phyloP scores from a whole-genome alignment of 2,888 invertebrate genomes.

The Agriopis leucophaearia region DNA sequence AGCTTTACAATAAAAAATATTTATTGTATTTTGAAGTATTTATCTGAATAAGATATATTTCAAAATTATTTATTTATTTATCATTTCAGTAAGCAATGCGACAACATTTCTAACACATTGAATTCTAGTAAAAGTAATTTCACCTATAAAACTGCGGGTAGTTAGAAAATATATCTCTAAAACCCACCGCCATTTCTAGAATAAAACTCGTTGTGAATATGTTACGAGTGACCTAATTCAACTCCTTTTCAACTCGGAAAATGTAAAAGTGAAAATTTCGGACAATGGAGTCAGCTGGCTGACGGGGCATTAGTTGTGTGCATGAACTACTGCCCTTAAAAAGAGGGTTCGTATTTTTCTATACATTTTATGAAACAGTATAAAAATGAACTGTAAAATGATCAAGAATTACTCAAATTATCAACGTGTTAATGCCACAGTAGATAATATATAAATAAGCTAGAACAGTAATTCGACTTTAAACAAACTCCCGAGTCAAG shows the following conservation, averaged over 20 bases:
- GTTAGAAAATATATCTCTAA: constrained; percentile 4
- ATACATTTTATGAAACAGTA: neutral
- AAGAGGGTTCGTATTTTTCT: neutral
- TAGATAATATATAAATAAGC: too few species aligned
- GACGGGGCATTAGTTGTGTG: constrained; percentile 22
- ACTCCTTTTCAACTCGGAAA: constrained; percentile 46
- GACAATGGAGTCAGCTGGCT: constrained; percentile 56
- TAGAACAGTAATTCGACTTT: too few species aligned
- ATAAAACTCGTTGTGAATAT: constrained; percentile 33
- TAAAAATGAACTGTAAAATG: too few species aligned
- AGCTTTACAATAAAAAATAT: too few species aligned
- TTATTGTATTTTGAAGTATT: too few species aligned
- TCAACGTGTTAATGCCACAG: too few species aligned
- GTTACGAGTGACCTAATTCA: constrained; percentile 52
- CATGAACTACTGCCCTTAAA: constrained; percentile 21
- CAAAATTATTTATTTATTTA: too few species aligned
- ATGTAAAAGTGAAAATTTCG: constrained; percentile 60
- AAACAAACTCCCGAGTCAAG: too few species aligned
- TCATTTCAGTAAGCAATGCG: too few species aligned
- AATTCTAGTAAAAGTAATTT: neutral
- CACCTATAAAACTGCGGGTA: constrained; percentile 1
- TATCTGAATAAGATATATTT: too few species aligned
- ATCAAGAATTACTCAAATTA: too few species aligned
- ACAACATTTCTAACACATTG: too few species aligned
- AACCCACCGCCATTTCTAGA: constrained; percentile 20